Base-by-base conservation (phyloP, 2,113 vertebrate species). In the Bos indicus region DNA sequence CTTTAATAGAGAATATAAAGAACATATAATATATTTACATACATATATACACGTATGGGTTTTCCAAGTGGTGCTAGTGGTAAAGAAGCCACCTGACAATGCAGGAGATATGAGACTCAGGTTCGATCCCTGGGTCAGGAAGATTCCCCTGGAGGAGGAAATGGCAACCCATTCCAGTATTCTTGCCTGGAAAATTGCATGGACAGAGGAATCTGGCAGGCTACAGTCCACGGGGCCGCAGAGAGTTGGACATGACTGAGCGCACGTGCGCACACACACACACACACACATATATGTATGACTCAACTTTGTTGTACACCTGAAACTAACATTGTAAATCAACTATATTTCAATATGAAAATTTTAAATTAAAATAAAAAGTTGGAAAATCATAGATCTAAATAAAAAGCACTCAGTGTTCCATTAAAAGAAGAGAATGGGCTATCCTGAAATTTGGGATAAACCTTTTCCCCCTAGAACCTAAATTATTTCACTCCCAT, bases 211-310 rank as follows among this genome's bases (percentile, higher is more conserved):
- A 43, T 43, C 40, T 77, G 71, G 36, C 40, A 77, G 71, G 71
- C 71, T 77, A 43, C 71, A 43, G 23, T 43, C 40, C 71, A 77
- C 1, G 3, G 40, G 71, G 23, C 12, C 0, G 0, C 36, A 77
- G 71, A 74, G 36, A 43, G 40, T 26, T 26, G 40, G 71, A 77
- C 71, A 43, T 2, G 1, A 43, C 71, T 77, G 40, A 43, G 71
- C 25, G 36, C 6, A 10, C 2, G 7, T 0, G 4, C 7, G 0
- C 5, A 1, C 46, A 19, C 25, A 28, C 13, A 46, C 13, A 14
- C 30, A 33, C 4, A 48, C 14, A 48, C 0, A 80, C 0, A 30
- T 3, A 3, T 33, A 81, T 51, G 30, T 33, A 81, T 33, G 30
- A 81, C 17, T 81, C 28, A 33, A 33, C 30, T 33, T 80, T 81